A percentile compares a stretch with the other conserved stretches of the same genome.
Conservation (phyloP, 2,888 invertebrate genomes). For the Drosophila anomalata region DNA sequence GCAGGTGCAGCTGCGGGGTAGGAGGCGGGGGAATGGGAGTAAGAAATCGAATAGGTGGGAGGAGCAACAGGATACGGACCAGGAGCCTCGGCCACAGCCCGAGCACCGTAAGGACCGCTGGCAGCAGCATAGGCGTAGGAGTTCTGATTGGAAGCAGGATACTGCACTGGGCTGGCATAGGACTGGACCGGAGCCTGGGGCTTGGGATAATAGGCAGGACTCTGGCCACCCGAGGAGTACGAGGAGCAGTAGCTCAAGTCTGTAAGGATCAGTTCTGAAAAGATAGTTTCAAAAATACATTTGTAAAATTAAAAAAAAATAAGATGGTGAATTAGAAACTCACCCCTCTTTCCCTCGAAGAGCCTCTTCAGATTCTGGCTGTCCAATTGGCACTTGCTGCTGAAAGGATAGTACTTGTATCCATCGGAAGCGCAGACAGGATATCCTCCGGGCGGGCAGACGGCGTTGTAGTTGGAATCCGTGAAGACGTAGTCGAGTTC, state of each 20-base stretch:
- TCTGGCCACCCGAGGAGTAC: slow-evolving; percentile 4
- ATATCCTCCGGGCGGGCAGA: slow-evolving; percentile 23
- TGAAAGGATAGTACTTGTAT: slow-evolving; percentile 15
- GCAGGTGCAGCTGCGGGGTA: background rate
- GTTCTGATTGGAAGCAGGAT: background rate
- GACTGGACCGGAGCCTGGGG: slow-evolving; percentile 2
- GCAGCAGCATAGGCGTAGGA: slow-evolving; percentile 46
- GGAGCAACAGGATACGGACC: slow-evolving; percentile 24
- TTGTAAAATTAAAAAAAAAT: background rate
- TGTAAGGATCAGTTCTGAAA: slow-evolving; percentile 14
- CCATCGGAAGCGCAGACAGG: slow-evolving; percentile 38
- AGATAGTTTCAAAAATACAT: background rate
- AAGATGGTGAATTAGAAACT: background rate
- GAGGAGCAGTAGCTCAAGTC: slow-evolving; percentile 23
- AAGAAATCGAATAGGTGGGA: slow-evolving; percentile 9
- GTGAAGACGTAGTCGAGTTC: slow-evolving; percentile 30
- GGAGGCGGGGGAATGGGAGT: background rate
- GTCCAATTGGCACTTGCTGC: slow-evolving; percentile 39
- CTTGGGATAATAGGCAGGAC: background rate
- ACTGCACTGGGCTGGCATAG: background rate
- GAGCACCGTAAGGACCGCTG: slow-evolving; percentile 49
- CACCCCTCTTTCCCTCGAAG: slow-evolving; percentile 23
- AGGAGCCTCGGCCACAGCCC: slow-evolving; percentile 49
- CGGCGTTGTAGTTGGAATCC: slow-evolving; percentile 14
- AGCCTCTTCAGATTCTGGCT: slow-evolving; percentile 30